phyloP scores from a whole-genome alignment of 2,888 invertebrate genomes.

The Coecobrya sp. region DNA sequence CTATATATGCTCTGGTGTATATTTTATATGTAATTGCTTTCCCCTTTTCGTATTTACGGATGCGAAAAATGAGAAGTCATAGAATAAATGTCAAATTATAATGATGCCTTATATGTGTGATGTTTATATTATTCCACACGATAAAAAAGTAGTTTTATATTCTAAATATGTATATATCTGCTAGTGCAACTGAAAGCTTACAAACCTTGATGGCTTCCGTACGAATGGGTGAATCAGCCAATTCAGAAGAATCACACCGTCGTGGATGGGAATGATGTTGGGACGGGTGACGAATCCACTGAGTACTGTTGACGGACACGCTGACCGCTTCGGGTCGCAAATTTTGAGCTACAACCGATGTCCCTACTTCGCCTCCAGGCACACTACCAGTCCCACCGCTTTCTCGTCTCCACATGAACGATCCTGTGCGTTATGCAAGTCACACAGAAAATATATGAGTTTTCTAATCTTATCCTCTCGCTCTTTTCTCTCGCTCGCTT shows the following conservation, averaged over 20 bases:
- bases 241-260: slow-evolving; percentile 86
- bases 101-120: background rate
- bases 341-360: slow-evolving; percentile 83
- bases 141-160: too few relatives aligned
- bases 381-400: slow-evolving; percentile 86
- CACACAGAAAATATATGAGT: slow-evolving; percentile 3
- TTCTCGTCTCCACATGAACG: slow-evolving; percentile 87
- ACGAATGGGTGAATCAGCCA: slow-evolving; percentile 85
- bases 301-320: slow-evolving; percentile 77
- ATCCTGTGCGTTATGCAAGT: slow-evolving; percentile 71
- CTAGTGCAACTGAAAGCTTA: slow-evolving; percentile 5
- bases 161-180: background rate
- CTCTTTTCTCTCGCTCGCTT: background rate
- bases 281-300: slow-evolving; percentile 83
- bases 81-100: background rate
- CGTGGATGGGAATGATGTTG: slow-evolving; percentile 79
- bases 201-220: slow-evolving; percentile 86
- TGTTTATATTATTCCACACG: too few relatives aligned
- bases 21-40: too few relatives aligned
- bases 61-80: background rate
- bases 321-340: slow-evolving; percentile 83
- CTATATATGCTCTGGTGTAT: too few relatives aligned
- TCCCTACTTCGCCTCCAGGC: slow-evolving; percentile 81
- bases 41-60: too few relatives aligned
- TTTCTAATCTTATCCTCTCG: slow-evolving; percentile 31